Conservation (phyloP, 1,140 invertebrate genomes). For the Galleria mellonella region DNA sequence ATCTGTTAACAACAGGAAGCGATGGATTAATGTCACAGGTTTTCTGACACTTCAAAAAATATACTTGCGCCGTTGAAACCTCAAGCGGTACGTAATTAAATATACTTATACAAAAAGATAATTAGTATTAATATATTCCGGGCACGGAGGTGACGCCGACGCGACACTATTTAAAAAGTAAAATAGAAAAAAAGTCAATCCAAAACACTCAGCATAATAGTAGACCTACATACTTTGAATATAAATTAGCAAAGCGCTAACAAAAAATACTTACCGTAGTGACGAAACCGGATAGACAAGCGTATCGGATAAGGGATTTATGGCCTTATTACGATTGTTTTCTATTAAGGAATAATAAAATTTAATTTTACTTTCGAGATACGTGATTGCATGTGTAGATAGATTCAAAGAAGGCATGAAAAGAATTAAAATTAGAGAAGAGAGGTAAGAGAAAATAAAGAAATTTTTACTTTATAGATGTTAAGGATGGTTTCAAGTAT, state of each 20-base stretch:
- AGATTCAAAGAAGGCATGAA: too few relatives aligned
- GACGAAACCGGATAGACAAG: slow-evolving; percentile 34
- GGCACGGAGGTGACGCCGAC: slow-evolving; percentile 29
- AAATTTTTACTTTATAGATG: too few relatives aligned
- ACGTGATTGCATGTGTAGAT: too few relatives aligned
- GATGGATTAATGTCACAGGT: background rate
- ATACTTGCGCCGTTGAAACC: slow-evolving; percentile 1
- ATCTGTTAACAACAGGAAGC: slow-evolving; percentile 9
- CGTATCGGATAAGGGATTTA: slow-evolving; percentile 45
- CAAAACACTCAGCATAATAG: slow-evolving; percentile 31
- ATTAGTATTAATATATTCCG: slow-evolving; percentile 59
- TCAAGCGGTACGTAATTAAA: slow-evolving; percentile 15
- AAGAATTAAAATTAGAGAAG: too few relatives aligned
- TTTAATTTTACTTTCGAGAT: too few relatives aligned
- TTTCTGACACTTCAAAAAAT: slow-evolving; percentile 1
- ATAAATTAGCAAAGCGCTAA: slow-evolving; percentile 35
- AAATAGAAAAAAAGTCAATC: slow-evolving; percentile 30
- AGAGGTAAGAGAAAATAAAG: too few relatives aligned
- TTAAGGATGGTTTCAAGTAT: too few relatives aligned
- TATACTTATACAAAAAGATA: slow-evolving; percentile 26
- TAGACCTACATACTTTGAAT: slow-evolving; percentile 42
- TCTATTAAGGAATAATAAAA: slow-evolving; percentile 38
- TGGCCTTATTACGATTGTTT: slow-evolving; percentile 47
- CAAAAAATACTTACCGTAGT: slow-evolving; percentile 26
- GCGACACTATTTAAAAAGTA: slow-evolving; percentile 26